Base-by-base conservation (phyloP, 2,888 invertebrate genomes). In the Tetanocera ferruginea region DNA sequence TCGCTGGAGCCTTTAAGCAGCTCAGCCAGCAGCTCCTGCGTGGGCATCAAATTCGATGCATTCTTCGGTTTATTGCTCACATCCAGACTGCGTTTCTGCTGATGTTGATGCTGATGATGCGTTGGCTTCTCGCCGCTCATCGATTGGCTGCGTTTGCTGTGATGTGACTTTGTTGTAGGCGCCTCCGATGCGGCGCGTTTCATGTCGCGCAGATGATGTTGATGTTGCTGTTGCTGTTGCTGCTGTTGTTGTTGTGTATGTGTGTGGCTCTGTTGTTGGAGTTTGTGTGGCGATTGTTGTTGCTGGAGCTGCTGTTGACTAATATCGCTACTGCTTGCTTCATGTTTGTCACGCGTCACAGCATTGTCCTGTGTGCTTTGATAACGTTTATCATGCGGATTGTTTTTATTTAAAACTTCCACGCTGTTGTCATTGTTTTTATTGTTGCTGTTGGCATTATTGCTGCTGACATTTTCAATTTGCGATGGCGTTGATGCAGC, bases 1-100 rank as follows among this genome's bases (percentile, higher is more conserved):
- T 96, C 96, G 57, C 95, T 95, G 84, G 95, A 95, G 76, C 95
- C 95, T 81, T 94, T 92, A 67, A 96, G 91, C 80, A 96, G 90
- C 87, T 95, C 94, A 64, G 95, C 95, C 79, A 96, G 91, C 79
- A 95, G 90, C 86, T 95, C 95, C 19, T 91, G 92, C 79, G 93
- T 92, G 14, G 93, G 88, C 78, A 87, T 82, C 57, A 87, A 82
- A 77, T 83, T 83, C 11, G 83, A 79, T 60, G 81, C 79, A 64
- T 71, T 79, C 78, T 60, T 82, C 80, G 28, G 80, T 71, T 52
- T 77, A 43, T 79, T 82, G 60, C 83, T 83, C 37, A 86, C 85
- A 76, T 89, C 89, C 62, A 85, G 82, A 80, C 84, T 88, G 17
- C 87, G 86, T 78, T 89, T 89, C 31, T 85, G 84, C 73, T 87